A percentile compares a stretch with the other conserved stretches of the same genome.
These are phyloP conservation scores for Pomatorhinus ruficollis DNA, from an alignment of 2,113 vertebrate species.

Conservation along the genomic window DNA sequence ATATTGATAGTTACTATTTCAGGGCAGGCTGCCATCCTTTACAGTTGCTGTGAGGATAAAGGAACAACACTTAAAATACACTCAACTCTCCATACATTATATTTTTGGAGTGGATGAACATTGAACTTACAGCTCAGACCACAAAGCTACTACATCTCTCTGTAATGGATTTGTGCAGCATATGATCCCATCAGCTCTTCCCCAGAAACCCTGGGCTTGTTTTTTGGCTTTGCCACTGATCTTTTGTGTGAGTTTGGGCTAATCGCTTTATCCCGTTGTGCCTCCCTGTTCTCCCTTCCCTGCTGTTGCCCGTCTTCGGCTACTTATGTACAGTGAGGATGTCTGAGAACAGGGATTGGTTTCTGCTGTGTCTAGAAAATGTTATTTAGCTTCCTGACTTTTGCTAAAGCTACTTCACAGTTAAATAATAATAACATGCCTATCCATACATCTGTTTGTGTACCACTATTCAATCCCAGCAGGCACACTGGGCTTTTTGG, in stretches of 20 bases:
- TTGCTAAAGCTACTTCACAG: background rate
- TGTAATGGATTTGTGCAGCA: constrained; percentile 37
- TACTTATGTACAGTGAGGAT: background rate
- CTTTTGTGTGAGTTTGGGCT: background rate
- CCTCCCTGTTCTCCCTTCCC: background rate
- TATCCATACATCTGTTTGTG: background rate
- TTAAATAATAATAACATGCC: background rate
- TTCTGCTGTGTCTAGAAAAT: background rate
- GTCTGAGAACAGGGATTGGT: background rate
- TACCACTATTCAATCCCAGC: background rate
- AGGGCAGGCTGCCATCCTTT: constrained; percentile 61
- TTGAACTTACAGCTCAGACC: constrained; percentile 57
- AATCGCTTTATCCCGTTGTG: background rate
- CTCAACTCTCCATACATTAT: constrained; percentile 23
- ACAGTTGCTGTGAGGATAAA: constrained; percentile 64
- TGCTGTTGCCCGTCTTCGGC: background rate
- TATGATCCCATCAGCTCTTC: constrained; percentile 20
- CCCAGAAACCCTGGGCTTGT: constrained; percentile 22
- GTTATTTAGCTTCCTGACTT: background rate
- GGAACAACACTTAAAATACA: constrained; percentile 66
- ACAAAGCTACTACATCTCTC: constrained; percentile 48
- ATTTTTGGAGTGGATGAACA: constrained; percentile 22
- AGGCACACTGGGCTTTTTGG: background rate
- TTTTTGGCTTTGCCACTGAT: constrained; percentile 32
- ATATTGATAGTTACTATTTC: constrained; percentile 72